These are phyloP conservation scores for Gallinago jamesoni DNA, from an alignment of 2,113 vertebrate species.

Conservation along the genomic window DNA sequence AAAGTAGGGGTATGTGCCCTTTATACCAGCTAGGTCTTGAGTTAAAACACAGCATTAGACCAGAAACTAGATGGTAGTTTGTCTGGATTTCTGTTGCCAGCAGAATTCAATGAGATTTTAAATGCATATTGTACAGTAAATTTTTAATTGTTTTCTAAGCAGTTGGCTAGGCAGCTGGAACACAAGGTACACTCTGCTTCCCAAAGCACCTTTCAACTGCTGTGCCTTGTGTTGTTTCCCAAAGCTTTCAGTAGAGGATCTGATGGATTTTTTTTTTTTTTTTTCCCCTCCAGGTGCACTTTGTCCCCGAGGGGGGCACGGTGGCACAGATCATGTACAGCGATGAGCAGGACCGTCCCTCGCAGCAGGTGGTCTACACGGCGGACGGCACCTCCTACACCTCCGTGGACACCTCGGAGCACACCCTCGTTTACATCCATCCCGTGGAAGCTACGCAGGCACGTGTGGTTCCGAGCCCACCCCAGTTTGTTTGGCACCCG, in stretches of 20 bases:
- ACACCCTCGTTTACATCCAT: conserved; percentile 97
- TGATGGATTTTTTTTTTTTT: background rate
- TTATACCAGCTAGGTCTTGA: background rate
- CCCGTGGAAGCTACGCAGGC: conserved; percentile 94
- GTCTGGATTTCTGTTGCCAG: background rate
- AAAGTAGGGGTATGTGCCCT: background rate
- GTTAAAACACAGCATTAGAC: background rate
- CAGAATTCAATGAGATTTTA: background rate
- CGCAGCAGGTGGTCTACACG: conserved; percentile 93
- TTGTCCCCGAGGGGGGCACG: conserved; percentile 84
- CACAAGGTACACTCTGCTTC: background rate
- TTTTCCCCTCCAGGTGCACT: conserved; percentile 85
- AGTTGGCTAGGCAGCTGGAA: background rate
- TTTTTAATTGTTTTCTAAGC: background rate
- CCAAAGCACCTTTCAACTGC: background rate
- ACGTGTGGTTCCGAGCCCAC: conserved; percentile 39
- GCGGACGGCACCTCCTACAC: conserved; percentile 93
- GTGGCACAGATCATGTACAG: conserved; percentile 97
- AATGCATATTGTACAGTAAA: too few relatives aligned
- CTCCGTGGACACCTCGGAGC: conserved; percentile 93
- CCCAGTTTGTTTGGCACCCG: background rate
- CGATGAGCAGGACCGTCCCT: conserved; percentile 86
- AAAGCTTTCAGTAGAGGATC: background rate
- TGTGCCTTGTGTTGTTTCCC: background rate
- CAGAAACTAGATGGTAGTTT: background rate